These are phyloP conservation scores for Paraescarpia echinospica DNA, from an alignment of 1,140 invertebrate species.

Conservation along the genomic window DNA sequence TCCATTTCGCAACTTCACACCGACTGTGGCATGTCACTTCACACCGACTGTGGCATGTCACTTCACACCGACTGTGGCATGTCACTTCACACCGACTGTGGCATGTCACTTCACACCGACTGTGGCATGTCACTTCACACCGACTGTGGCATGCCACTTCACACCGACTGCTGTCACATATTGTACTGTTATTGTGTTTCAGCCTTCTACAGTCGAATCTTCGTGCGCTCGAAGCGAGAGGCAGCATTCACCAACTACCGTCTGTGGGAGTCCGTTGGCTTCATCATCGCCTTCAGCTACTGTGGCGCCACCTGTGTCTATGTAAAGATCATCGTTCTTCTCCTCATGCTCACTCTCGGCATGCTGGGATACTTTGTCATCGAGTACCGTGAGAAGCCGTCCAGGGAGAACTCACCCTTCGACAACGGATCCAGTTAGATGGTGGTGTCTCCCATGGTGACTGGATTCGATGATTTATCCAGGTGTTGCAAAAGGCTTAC, in stretches of 20 bases:
- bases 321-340: conserved; percentile 42
- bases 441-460: not conserved
- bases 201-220: conserved; percentile 42
- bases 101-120: too few relatives aligned
- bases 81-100: too few relatives aligned
- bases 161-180: too few relatives aligned
- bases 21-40: too few relatives aligned
- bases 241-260: conserved; percentile 45
- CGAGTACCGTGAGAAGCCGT: not conserved
- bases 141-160: too few relatives aligned
- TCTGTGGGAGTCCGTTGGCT: conserved; percentile 39
- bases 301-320: conserved; percentile 41
- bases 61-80: too few relatives aligned
- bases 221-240: conserved; percentile 35
- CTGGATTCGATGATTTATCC: not conserved
- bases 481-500: not conserved
- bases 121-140: too few relatives aligned
- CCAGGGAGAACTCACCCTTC: not conserved
- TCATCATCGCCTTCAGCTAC: conserved; percentile 40
- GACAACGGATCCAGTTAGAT: not conserved
- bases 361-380: not conserved
- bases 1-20: too few relatives aligned
- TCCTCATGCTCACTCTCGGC: conserved; percentile 26
- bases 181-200: conserved; percentile 16
- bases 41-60: too few relatives aligned